phyloP scores from a whole-genome alignment of 2,888 invertebrate species.

The Cataglyphis rosenhaueri region DNA sequence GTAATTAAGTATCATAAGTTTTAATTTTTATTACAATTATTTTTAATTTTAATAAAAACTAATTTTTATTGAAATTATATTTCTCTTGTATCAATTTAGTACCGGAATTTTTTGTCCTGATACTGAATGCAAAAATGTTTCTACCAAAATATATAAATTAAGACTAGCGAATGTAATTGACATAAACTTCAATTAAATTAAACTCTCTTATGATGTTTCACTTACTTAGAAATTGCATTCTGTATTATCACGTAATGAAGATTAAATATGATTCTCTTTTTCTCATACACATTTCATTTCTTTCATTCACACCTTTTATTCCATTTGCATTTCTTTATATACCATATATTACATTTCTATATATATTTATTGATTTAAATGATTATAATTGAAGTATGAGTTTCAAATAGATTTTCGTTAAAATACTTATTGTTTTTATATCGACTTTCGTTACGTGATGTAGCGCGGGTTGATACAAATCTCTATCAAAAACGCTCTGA shows the following conservation, averaged over 20 bases:
- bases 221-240: background rate
- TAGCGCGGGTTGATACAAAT: conserved; percentile 10
- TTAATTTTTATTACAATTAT: conserved; percentile 38
- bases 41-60: background rate
- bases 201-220: conserved; percentile 8
- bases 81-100: conserved; percentile 35
- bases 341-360: background rate
- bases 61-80: conserved; percentile 41
- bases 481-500: conserved; percentile 28
- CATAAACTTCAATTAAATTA: conserved; percentile 8
- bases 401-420: background rate
- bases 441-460: background rate
- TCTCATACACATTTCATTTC: background rate
- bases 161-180: background rate
- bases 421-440: background rate
- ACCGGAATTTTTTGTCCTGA: background rate
- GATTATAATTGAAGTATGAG: background rate
- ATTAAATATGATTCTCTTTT: background rate
- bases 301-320: no score
- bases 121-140: conserved; percentile 18
- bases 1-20: background rate
- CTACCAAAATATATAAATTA: conserved; percentile 12
- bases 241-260: background rate
- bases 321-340: background rate
- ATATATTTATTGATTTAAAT: conserved; percentile 4